Evolutionary conservation across 2,113 vertebrate species (phyloP).

Genomic region (Chloroceryle aenea): DNA sequence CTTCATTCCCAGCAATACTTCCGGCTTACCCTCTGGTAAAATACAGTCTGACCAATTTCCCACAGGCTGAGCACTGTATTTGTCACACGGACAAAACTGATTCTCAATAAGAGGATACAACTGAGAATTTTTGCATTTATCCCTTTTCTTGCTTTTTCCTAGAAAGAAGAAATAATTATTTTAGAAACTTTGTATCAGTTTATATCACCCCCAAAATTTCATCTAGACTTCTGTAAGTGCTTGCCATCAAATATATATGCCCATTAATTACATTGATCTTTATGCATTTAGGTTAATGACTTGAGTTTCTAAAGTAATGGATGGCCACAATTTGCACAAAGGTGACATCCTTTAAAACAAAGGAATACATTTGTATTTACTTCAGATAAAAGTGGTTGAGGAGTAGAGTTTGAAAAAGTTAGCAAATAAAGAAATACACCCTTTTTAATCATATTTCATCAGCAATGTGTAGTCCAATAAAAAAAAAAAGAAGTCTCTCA

Average conservation of each 20-base stretch:
- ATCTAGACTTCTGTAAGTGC: background rate
- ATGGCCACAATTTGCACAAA: background rate
- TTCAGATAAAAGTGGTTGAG: background rate
- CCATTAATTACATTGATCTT: background rate
- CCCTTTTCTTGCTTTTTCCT: slow-evolving; percentile 98
- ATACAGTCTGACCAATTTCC: slow-evolving; percentile 99
- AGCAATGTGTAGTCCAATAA: background rate
- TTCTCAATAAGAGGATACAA: slow-evolving; percentile 93
- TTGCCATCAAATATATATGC: background rate
- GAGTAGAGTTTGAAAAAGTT: background rate
- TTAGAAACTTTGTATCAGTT: background rate
- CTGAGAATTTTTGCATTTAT: slow-evolving; percentile 95
- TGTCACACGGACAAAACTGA: slow-evolving; percentile 96
- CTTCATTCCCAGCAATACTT: slow-evolving; percentile 81
- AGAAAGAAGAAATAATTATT: slow-evolving; percentile 9
- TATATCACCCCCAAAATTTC: background rate
- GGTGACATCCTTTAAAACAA: background rate
- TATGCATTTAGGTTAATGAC: background rate
- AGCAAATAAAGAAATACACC: background rate
- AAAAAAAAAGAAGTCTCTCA: background rate
- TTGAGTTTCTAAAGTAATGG: background rate
- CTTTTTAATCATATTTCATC: background rate
- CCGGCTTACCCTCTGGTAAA: slow-evolving; percentile 85
- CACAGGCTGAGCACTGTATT: slow-evolving; percentile 94
- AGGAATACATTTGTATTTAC: background rate